A percentile compares a stretch with the other conserved stretches of the same genome.
These are phyloP conservation scores for Siphamia tubifer DNA, from an alignment of 2,113 vertebrate genomes.

Conservation along the genomic window DNA sequence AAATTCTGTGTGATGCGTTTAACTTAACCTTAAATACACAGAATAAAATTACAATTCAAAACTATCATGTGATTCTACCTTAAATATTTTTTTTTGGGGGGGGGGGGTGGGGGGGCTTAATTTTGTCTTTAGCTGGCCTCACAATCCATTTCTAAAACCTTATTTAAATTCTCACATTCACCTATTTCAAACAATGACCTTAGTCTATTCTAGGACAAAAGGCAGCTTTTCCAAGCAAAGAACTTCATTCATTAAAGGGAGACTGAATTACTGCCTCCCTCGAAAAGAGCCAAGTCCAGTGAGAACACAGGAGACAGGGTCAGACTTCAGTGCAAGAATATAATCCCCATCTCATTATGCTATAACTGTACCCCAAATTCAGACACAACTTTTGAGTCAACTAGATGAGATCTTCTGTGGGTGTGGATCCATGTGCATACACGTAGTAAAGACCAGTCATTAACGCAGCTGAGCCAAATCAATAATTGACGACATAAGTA, in stretches of 20 bases:
- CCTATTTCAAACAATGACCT: constrained; percentile 43
- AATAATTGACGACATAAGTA: not conserved
- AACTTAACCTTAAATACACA: too few species aligned
- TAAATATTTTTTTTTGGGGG: not conserved
- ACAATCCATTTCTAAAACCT: constrained; percentile 8
- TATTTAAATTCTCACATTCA: constrained; percentile 59
- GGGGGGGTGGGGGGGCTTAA: not conserved
- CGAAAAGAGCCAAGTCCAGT: not conserved
- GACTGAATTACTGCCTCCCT: constrained; percentile 45
- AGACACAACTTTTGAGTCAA: not conserved
- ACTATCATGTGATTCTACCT: not conserved
- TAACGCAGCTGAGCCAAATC: not conserved
- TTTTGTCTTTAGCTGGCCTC: not conserved
- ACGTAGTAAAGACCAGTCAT: not conserved
- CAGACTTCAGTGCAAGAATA: not conserved
- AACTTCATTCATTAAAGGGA: constrained; percentile 43
- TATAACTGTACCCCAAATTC: too few species aligned
- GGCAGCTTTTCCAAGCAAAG: constrained; percentile 33
- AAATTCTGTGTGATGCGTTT: too few species aligned
- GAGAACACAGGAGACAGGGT: not conserved
- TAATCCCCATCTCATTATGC: too few species aligned
- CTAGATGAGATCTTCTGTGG: not conserved
- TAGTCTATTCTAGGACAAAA: constrained; percentile 48
- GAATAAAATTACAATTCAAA: too few species aligned
- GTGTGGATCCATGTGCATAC: not conserved